Base-by-base conservation (phyloP, 2,113 vertebrate genomes). In the Lates calcarifer region DNA sequence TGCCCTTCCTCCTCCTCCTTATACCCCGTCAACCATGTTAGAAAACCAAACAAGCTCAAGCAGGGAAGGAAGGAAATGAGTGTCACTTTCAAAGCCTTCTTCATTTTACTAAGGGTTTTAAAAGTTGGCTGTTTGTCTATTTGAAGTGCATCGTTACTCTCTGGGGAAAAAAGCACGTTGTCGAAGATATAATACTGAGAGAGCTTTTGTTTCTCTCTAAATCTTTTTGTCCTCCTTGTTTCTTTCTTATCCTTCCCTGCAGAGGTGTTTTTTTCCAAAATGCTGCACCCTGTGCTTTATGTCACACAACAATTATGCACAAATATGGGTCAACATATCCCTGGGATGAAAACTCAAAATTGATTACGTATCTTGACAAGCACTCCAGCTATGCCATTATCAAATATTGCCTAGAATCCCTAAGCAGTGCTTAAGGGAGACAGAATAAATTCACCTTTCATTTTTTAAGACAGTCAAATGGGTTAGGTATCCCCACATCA, bases 1-100 rank as follows among this genome's bases (percentile, higher is more conserved):
- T 89, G 84, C 79, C 91, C 87, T 87, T 81, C 85, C 85, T 89
- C 76, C 77, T 75, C 75, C 79, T 87, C 77, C 70, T 77, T 77
- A 67, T 76, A 64, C 81, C 80, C 68, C 24, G 47, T 81, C 86
- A 88, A 68, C 56, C 56, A 63, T 73, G 67, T 83, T 75, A 81
- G 77, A 63, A 89, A 80, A 47, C 81, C 56, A 86, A 84, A 63
- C 61, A 73, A 31, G 35, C 76, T 79, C 31, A 64, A 82, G 41
- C 3, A 72, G 64, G 33, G 12, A 31, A 47, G 57, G 31, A 53
- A 33, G 63, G 31, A 75, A 79, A 65, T 37, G 39, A 29, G 55
- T 82, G 31, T 51, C 72, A 73, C 60, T 74, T 75, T 70, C 20
- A 41, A 61, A 69, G 20, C 22, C 9, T 41, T 69, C 39, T 39